These are phyloP conservation scores for Acanthosepion esculentum DNA, from an alignment of 2,888 invertebrate species.

Conservation along the genomic window DNA sequence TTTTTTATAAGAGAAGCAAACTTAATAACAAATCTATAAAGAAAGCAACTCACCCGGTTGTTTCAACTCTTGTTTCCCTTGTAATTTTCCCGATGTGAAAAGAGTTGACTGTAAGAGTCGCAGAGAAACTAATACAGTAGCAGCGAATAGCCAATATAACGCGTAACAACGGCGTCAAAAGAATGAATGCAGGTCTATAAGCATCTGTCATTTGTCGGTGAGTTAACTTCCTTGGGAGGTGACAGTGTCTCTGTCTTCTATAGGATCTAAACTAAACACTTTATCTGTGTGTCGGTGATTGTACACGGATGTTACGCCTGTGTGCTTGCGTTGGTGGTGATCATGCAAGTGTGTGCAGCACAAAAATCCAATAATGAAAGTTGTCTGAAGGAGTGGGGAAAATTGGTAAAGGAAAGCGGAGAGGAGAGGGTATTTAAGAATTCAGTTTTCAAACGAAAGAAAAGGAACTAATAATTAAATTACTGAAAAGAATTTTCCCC, in stretches of 20 bases:
- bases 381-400: not conserved
- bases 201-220: constrained; percentile 22
- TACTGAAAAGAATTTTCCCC: not conserved
- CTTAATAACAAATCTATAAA: too few species aligned
- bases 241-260: not conserved
- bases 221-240: not conserved
- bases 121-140: not conserved
- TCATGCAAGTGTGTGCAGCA: not conserved
- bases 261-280: not conserved
- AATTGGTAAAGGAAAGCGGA: not conserved
- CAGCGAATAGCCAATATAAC: not conserved
- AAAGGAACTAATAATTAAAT: not conserved
- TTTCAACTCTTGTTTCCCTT: not conserved
- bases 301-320: not conserved
- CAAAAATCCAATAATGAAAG: not conserved
- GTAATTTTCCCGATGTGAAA: not conserved
- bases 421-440: not conserved
- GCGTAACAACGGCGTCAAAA: not conserved
- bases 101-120: not conserved
- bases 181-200: not conserved
- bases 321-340: not conserved
- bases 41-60: not conserved
- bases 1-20: too few species aligned
- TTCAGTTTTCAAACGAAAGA: not conserved
- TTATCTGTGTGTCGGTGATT: not conserved